Evolutionary conservation across 64 coral and sea anemone genomes (phyloP).

Genomic region (Catalaphyllia jardinei): DNA sequence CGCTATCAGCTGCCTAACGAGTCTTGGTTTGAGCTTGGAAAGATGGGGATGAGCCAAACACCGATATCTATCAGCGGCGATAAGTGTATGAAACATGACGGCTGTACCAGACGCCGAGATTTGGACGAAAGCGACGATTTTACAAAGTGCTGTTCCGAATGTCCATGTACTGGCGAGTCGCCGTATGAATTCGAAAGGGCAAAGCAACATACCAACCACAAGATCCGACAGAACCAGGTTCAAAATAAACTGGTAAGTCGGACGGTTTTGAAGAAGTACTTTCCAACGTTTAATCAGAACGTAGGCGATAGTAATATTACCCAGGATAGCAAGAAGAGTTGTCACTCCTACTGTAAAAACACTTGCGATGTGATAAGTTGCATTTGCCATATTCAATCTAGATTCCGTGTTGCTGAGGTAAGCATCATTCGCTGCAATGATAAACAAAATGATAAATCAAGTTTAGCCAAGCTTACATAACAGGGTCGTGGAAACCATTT

Average conservation of each 20-base stretch:
- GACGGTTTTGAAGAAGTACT: constrained; percentile 11
- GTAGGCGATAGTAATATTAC: not conserved
- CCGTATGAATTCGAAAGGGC: constrained; percentile 50
- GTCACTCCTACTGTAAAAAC: not conserved
- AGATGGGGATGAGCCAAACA: constrained; percentile 30
- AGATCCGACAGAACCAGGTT: constrained; percentile 65
- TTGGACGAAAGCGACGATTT: constrained; percentile 53
- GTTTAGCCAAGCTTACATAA: too few species aligned
- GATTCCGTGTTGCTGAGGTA: not conserved
- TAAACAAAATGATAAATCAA: not conserved
- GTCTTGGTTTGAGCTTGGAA: constrained; percentile 23
- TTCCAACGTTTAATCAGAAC: constrained; percentile 11
- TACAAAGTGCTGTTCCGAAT: constrained; percentile 39
- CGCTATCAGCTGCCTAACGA: constrained; percentile 43
- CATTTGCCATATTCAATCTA: not conserved
- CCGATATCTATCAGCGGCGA: constrained; percentile 53
- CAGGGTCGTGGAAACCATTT: too few species aligned
- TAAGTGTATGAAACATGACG: constrained; percentile 42
- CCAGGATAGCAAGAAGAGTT: not conserved
- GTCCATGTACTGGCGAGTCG: constrained; percentile 20
- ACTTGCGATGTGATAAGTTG: not conserved
- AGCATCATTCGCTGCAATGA: not conserved
- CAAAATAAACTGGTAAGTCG: constrained; percentile 56
- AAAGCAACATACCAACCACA: constrained; percentile 26
- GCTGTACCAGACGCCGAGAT: constrained; percentile 46